A percentile compares a stretch with the other conserved stretches of the same genome.
phyloP scores from a whole-genome alignment of 2,888 invertebrate species.

The Leucophenga montana region DNA sequence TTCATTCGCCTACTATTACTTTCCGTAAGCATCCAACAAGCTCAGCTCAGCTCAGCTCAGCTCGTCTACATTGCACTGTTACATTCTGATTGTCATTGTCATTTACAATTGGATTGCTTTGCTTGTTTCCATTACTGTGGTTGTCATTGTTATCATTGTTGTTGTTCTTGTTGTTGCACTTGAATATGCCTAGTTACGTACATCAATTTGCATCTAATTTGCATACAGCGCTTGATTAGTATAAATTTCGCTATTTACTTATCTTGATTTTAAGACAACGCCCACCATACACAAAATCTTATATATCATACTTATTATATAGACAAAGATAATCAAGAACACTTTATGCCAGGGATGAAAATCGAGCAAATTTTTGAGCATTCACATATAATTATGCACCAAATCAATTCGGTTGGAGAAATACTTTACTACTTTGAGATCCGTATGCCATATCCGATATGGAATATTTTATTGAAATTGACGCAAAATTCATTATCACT shows the following conservation, averaged over 20 bases:
- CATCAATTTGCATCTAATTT: not conserved
- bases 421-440: too few relatives aligned
- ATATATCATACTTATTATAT: too few relatives aligned
- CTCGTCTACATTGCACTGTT: not conserved
- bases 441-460: too few relatives aligned
- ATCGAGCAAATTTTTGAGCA: too few relatives aligned
- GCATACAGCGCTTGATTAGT: constrained; percentile 15
- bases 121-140: not conserved
- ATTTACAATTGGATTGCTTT: not conserved
- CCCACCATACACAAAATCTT: too few relatives aligned
- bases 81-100: not conserved
- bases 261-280: constrained; percentile 16
- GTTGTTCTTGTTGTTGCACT: constrained; percentile 17
- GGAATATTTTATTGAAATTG: too few relatives aligned
- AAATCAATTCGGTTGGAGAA: too few relatives aligned
- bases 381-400: too few relatives aligned
- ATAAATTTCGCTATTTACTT: constrained; percentile 17
- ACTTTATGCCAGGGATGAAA: too few relatives aligned
- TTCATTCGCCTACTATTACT: not conserved
- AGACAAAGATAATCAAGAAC: too few relatives aligned
- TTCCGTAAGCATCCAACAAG: too few relatives aligned
- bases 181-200: constrained; percentile 10
- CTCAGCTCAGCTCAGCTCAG: not conserved
- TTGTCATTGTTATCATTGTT: constrained; percentile 11
- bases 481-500: too few relatives aligned